phyloP scores from a whole-genome alignment of 2,113 vertebrate genomes.

The Eurypyga helias region DNA sequence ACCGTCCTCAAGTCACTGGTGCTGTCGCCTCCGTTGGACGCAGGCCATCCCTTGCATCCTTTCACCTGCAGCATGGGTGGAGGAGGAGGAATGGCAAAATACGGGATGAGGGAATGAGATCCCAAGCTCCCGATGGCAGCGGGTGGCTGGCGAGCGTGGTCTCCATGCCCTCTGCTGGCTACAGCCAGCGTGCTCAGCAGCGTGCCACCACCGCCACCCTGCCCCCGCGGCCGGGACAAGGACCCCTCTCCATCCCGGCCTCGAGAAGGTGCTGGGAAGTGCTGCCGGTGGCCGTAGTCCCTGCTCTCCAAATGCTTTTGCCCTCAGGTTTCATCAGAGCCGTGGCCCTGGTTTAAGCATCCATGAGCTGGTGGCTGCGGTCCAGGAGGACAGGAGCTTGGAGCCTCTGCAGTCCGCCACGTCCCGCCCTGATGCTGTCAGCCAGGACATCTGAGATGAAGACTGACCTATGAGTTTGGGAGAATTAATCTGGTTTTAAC shows the following conservation, averaged over 20 bases:
- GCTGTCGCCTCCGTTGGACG: background rate
- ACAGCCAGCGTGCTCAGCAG: constrained; percentile 28
- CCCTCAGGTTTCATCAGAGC: background rate
- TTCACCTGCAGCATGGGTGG: background rate
- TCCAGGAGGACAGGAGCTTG: background rate
- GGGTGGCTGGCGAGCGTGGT: constrained; percentile 18
- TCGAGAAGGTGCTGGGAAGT: background rate
- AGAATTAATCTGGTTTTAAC: background rate
- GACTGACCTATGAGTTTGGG: background rate
- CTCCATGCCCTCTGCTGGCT: constrained; percentile 77
- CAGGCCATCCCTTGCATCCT: background rate
- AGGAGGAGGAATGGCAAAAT: background rate
- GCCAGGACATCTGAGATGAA: background rate
- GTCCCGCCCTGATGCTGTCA: background rate
- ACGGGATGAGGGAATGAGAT: background rate
- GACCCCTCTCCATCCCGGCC: background rate
- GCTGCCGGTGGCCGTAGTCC: background rate
- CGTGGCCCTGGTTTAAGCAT: background rate
- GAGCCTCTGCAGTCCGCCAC: background rate
- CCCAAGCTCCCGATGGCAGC: too few species aligned
- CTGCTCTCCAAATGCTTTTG: background rate
- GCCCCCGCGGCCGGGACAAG: background rate
- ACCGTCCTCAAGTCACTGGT: background rate
- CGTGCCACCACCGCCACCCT: constrained; percentile 6
- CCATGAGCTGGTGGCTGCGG: background rate